Evolutionary conservation across 2,797 vertebrate species (phyloP).

Genomic region (Tinamus major): DNA sequence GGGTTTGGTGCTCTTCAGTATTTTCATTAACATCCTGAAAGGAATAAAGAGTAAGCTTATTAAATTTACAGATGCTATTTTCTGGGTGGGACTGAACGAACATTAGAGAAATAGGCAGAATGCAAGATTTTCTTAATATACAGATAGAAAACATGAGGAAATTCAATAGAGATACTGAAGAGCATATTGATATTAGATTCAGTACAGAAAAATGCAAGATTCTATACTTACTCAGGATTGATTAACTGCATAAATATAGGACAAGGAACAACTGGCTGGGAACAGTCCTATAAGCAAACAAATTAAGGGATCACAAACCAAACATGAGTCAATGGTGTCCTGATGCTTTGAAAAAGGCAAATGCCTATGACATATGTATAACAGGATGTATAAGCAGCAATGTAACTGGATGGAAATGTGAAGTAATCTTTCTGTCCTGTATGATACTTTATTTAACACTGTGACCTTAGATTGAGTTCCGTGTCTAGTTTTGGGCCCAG

Average conservation of each 20-base stretch:
- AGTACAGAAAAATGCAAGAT: background rate
- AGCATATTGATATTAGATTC: background rate
- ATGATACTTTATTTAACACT: conserved; percentile 15
- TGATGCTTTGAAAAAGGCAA: conserved; percentile 19
- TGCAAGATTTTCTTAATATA: background rate
- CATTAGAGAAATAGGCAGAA: background rate
- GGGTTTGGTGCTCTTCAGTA: background rate
- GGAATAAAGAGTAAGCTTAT: background rate
- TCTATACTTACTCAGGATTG: background rate
- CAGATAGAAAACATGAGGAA: background rate
- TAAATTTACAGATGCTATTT: background rate
- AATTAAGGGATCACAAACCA: background rate
- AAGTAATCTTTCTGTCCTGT: conserved; percentile 32
- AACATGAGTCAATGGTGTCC: conserved; percentile 26
- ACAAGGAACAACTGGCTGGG: background rate
- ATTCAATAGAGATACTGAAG: background rate
- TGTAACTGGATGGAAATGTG: conserved; percentile 53
- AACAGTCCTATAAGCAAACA: background rate
- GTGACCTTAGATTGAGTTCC: background rate
- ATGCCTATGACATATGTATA: background rate
- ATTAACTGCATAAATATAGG: background rate
- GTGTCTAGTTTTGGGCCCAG: conserved; percentile 9
- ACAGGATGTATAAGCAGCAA: conserved; percentile 42
- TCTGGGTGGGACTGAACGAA: background rate
- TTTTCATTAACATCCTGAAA: background rate